Evolutionary conservation across 2,888 invertebrate species (phyloP).

Genomic region (Cataglyphis albicans): DNA sequence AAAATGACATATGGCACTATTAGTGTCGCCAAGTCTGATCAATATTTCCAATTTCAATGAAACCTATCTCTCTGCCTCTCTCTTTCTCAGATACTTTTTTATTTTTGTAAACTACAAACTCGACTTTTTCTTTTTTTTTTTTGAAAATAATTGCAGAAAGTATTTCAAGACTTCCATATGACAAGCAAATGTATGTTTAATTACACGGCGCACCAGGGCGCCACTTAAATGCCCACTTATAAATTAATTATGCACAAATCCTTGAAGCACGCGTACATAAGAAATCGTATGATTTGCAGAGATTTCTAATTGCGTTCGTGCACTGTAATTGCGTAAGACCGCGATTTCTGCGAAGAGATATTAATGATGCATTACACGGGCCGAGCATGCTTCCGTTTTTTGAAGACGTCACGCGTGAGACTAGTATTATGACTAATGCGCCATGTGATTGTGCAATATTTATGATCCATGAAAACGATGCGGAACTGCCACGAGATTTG

Average conservation of each 20-base stretch:
- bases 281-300: slow-evolving; percentile 8
- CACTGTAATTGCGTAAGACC: slow-evolving; percentile 30
- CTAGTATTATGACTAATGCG: slow-evolving; percentile 35
- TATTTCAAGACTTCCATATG: neutral
- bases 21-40: neutral
- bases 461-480: slow-evolving; percentile 1
- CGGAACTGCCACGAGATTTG: slow-evolving; percentile 20
- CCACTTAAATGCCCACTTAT: slow-evolving; percentile 21
- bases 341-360: slow-evolving; percentile 23
- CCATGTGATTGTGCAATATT: slow-evolving; percentile 13
- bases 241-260: slow-evolving; percentile 37
- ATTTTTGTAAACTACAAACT: neutral
- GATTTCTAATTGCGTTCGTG: slow-evolving; percentile 42
- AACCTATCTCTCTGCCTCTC: neutral
- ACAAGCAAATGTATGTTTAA: neutral
- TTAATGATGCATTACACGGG: slow-evolving; percentile 44
- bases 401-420: slow-evolving; percentile 28
- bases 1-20: neutral
- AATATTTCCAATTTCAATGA: neutral
- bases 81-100: neutral
- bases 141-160: neutral
- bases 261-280: neutral
- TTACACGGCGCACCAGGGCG: neutral
- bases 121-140: neutral
- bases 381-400: slow-evolving; percentile 23